Conservation (phyloP, 1,140 invertebrate genomes). For the Magallana angulata region DNA sequence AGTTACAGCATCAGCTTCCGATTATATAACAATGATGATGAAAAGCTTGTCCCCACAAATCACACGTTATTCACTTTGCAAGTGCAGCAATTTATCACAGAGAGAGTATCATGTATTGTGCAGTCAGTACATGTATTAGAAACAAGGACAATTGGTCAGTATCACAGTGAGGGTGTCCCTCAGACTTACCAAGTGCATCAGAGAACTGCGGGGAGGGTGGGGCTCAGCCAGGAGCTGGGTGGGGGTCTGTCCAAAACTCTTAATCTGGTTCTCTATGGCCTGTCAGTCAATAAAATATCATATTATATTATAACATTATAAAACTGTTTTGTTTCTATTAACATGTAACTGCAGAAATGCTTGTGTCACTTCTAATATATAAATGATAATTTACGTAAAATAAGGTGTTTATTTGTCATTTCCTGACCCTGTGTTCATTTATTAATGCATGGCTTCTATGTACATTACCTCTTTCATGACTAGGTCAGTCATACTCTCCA, state of each 20-base stretch:
- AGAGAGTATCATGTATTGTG: not conserved
- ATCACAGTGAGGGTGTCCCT: not conserved
- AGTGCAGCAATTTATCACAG: not conserved
- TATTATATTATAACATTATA: too few species aligned
- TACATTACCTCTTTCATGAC: conserved; percentile 89
- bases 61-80: not conserved
- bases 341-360: too few species aligned
- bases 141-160: not conserved
- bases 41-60: not conserved
- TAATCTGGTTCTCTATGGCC: conserved; percentile 98
- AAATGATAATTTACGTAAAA: too few species aligned
- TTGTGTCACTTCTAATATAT: too few species aligned
- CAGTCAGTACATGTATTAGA: not conserved
- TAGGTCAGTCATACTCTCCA: conserved; percentile 93
- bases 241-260: conserved; percentile 98
- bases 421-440: too few species aligned
- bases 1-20: not conserved
- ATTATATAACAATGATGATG: not conserved
- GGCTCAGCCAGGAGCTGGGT: conserved; percentile 98
- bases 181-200: conserved; percentile 94
- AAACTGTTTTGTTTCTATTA: too few species aligned
- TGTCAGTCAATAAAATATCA: conserved; percentile 73
- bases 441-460: too few species aligned
- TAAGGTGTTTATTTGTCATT: too few species aligned
- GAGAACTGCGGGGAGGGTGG: conserved; percentile 97